Evolutionary conservation across 1,140 invertebrate species (phyloP).

Genomic region (Drosophila oshimai): DNA sequence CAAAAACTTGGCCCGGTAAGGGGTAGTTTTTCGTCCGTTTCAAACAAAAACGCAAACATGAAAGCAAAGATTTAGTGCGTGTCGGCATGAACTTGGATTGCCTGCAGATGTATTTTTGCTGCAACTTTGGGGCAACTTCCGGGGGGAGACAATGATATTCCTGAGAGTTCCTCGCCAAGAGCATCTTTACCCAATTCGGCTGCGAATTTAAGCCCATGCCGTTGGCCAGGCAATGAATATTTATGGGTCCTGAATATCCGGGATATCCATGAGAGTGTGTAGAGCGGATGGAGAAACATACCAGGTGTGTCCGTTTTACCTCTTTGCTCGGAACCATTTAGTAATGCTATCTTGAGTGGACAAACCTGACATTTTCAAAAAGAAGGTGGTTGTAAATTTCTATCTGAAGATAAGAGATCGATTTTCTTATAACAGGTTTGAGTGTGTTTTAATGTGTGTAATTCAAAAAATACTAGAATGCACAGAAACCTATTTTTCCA

Average conservation of each 20-base stretch:
- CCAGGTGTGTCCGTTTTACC: constrained; percentile 11
- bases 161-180: constrained; percentile 40
- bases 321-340: background rate
- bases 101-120: constrained; percentile 57
- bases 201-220: constrained; percentile 20
- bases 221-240: constrained; percentile 39
- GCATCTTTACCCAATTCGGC: constrained; percentile 25
- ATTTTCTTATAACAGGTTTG: too few species aligned
- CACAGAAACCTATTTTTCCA: too few species aligned
- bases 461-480: too few species aligned
- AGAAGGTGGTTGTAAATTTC: background rate
- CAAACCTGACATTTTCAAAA: background rate
- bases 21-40: constrained; percentile 46
- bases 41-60: constrained; percentile 69
- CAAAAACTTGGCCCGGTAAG: constrained; percentile 40
- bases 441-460: too few species aligned
- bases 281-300: background rate
- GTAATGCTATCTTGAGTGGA: background rate
- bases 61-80: constrained; percentile 80
- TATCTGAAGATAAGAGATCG: background rate
- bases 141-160: constrained; percentile 50
- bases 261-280: constrained; percentile 1
- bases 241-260: constrained; percentile 28
- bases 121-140: constrained; percentile 30
- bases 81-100: constrained; percentile 72